phyloP scores from a whole-genome alignment of 2,113 vertebrate genomes.

The Columba livia region DNA sequence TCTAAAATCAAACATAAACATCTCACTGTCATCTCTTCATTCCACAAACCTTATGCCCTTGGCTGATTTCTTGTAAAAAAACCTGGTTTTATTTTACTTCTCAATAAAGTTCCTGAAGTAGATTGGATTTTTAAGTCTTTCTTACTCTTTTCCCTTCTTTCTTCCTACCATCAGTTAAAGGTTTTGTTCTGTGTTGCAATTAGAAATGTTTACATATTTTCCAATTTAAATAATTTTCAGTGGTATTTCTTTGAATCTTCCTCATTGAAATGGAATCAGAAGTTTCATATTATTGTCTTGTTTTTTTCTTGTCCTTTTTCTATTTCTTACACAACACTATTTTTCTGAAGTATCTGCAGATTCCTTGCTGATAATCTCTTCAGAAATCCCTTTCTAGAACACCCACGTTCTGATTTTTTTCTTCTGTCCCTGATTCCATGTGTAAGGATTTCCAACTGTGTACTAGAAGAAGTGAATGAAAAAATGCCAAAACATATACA shows the following conservation, averaged over 20 bases:
- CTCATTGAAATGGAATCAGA: neutral
- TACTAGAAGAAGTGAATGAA: neutral
- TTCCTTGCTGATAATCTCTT: neutral
- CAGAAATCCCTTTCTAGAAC: neutral
- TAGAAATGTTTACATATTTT: neutral
- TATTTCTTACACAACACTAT: neutral
- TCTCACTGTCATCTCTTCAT: neutral
- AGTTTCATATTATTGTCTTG: neutral
- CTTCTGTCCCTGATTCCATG: neutral
- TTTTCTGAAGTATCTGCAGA: neutral
- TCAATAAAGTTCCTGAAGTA: neutral
- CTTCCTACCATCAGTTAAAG: neutral
- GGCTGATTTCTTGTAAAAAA: neutral
- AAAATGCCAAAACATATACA: neutral
- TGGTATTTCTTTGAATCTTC: neutral
- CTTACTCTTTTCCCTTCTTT: neutral
- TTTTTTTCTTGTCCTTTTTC: neutral
- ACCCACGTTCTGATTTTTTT: neutral
- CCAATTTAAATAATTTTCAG: neutral
- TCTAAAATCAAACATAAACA: neutral
- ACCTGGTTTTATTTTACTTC: neutral
- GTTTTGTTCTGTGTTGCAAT: neutral
- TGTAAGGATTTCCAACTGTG: neutral
- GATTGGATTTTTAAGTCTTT: neutral
- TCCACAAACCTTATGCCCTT: neutral